Evolutionary conservation across 2,113 vertebrate species (phyloP).

Genomic region (Vidua chalybeata): DNA sequence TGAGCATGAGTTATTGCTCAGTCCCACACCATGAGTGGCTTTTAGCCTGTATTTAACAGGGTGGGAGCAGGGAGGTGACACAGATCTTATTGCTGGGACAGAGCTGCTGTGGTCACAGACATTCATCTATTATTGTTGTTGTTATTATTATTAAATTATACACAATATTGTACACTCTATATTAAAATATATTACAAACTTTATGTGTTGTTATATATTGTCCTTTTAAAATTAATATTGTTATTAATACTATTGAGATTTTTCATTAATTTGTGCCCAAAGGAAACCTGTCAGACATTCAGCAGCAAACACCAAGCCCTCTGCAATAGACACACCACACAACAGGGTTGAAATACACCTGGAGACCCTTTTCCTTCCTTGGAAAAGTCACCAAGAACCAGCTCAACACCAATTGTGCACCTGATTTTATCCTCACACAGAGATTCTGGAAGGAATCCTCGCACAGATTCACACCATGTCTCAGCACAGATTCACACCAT

Average conservation of each 20-base stretch:
- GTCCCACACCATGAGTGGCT: neutral
- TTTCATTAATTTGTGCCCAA: neutral
- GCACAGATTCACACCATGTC: neutral
- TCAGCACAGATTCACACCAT: neutral
- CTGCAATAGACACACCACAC: no score
- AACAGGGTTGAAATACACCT: neutral
- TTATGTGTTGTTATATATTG: no score
- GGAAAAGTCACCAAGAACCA: neutral
- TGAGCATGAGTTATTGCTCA: neutral
- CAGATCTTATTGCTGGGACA: neutral
- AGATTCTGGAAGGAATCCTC: neutral
- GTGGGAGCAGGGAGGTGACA: neutral
- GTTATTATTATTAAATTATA: neutral
- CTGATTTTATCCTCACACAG: neutral
- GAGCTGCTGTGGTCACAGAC: neutral
- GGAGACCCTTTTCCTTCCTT: neutral
- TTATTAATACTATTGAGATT: neutral
- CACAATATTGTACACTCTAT: neutral
- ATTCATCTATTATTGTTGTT: neutral
- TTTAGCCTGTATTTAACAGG: neutral
- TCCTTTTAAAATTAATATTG: no score
- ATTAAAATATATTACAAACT: no score
- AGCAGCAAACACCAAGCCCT: neutral
- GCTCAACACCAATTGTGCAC: accelerated
- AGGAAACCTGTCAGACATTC: neutral